Base-by-base conservation (phyloP, 2,113 vertebrate species). In the Herpailurus yagouaroundi region DNA sequence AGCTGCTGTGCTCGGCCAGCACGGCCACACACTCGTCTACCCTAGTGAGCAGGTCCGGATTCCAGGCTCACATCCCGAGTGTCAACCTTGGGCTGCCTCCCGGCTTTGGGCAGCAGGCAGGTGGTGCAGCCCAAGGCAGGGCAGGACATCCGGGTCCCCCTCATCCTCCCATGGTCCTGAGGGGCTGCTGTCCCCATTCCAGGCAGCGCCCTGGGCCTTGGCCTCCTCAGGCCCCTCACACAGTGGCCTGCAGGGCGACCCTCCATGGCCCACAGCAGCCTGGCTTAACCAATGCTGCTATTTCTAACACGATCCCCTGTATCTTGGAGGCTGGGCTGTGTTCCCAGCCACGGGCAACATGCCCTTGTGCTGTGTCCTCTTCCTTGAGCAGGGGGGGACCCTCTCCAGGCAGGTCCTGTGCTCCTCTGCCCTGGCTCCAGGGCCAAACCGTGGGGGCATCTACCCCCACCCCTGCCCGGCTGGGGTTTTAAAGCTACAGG, bases 21-120 rank as follows among this genome's bases (percentile, higher is more conserved):
- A 99, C 99, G 77, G 99, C 99, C 91, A 99, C 99, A 98, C 99
- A 99, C 97, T 99, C 99, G 95, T 99, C 99, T 68, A 99, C 99
- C 97, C 99, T 98, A 4, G 99, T 99, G 82, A 99, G 98, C 98
- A 99, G 99, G 91, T 99, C 99, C 86, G 1, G 27, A 29, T 41
- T 99, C 99, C 21, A 99, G 98, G 95, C 99, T 99, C 96, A 98
- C 96, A 76, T 99, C 98, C 81, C 98, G 94, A 31, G 98, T 98
- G 1, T 96, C 90, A 71, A 93, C 95, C 79, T 97, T 95, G 31
- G 96, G 84, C 38, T 90, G 60, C 77, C 96, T 71, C 38, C 84
- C 69, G 71, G 98, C 60, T 79, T 98, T 96, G 0, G 98, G 99
- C 8, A 98, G 98, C 94, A 99, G 91, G 97, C 96, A 97, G 11